A percentile compares a stretch with the other conserved stretches of the same genome.
Evolutionary conservation across 2,797 vertebrate species (phyloP).

Genomic region (Gouania willdenowi): DNA sequence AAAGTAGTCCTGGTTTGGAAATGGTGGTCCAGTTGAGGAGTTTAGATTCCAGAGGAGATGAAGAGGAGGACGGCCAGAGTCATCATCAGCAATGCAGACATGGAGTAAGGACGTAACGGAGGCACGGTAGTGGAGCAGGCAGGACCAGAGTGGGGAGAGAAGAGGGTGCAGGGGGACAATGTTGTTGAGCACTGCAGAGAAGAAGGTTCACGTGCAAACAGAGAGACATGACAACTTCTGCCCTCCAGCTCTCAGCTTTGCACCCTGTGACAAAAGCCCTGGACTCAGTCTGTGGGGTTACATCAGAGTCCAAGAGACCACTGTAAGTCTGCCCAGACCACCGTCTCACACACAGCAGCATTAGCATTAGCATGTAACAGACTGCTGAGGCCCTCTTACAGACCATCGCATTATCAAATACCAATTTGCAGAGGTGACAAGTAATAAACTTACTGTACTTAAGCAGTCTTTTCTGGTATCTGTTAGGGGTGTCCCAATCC

Average conservation of each 20-base stretch:
- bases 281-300: not conserved
- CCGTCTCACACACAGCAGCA: constrained; percentile 2
- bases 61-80: constrained; percentile 5
- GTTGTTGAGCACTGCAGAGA: constrained; percentile 77
- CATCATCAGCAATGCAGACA: constrained; percentile 9
- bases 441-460: too few relatives aligned
- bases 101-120: constrained; percentile 11
- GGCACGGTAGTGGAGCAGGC: constrained; percentile 25
- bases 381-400: too few relatives aligned
- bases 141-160: constrained; percentile 72
- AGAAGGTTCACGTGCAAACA: constrained; percentile 75
- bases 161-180: constrained; percentile 78
- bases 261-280: constrained; percentile 38
- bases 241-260: constrained; percentile 71
- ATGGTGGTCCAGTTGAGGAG: constrained; percentile 12
- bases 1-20: constrained; percentile 88
- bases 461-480: too few relatives aligned
- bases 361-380: too few relatives aligned
- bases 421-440: too few relatives aligned
- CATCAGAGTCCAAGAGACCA: constrained; percentile 4
- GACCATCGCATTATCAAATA: too few relatives aligned
- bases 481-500: too few relatives aligned
- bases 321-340: constrained; percentile 5
- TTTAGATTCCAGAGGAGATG: not conserved
- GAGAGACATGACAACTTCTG: constrained; percentile 78